These are phyloP conservation scores for Hirtodrosophila alboralis DNA, from an alignment of 2,888 invertebrate genomes.

Conservation along the genomic window DNA sequence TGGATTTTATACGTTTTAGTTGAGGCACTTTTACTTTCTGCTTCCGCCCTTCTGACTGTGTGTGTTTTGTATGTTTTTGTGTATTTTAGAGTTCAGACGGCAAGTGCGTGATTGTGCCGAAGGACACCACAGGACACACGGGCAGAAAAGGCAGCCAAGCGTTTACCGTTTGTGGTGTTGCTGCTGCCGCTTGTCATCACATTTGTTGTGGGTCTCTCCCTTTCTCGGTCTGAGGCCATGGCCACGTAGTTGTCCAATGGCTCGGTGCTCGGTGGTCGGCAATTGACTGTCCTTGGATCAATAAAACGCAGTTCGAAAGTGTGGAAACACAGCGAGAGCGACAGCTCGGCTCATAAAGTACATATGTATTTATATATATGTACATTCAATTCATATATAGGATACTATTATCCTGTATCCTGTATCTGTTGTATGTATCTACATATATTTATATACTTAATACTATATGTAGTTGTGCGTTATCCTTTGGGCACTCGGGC, in stretches of 20 bases:
- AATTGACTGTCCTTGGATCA: slow-evolving; percentile 70
- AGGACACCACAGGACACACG: slow-evolving; percentile 60
- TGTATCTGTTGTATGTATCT: slow-evolving; percentile 4
- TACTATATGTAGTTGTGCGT: slow-evolving; percentile 4
- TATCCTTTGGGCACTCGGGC: slow-evolving; percentile 10
- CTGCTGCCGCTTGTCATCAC: slow-evolving; percentile 52
- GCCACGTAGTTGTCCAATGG: slow-evolving; percentile 28
- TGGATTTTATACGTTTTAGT: slow-evolving; percentile 16
- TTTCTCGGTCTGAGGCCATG: slow-evolving; percentile 35
- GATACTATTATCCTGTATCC: slow-evolving; percentile 2
- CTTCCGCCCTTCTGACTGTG: slow-evolving; percentile 6
- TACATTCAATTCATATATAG: too few species aligned
- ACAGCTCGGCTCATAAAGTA: slow-evolving; percentile 22
- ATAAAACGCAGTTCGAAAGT: slow-evolving; percentile 62
- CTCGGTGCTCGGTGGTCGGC: slow-evolving; percentile 22
- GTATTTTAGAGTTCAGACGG: slow-evolving; percentile 63
- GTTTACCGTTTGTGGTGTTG: slow-evolving; percentile 31
- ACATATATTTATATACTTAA: slow-evolving; percentile 1
- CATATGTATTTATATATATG: slow-evolving; percentile 6
- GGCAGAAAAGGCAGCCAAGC: slow-evolving; percentile 42
- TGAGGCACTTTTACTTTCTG: slow-evolving; percentile 48
- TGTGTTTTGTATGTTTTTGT: slow-evolving; percentile 28
- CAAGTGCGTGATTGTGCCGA: slow-evolving; percentile 71
- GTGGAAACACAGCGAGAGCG: slow-evolving; percentile 23
- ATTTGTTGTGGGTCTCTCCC: slow-evolving; percentile 42